These are phyloP conservation scores for Glareola pratincola DNA, from an alignment of 2,113 vertebrate species.

Conservation along the genomic window DNA sequence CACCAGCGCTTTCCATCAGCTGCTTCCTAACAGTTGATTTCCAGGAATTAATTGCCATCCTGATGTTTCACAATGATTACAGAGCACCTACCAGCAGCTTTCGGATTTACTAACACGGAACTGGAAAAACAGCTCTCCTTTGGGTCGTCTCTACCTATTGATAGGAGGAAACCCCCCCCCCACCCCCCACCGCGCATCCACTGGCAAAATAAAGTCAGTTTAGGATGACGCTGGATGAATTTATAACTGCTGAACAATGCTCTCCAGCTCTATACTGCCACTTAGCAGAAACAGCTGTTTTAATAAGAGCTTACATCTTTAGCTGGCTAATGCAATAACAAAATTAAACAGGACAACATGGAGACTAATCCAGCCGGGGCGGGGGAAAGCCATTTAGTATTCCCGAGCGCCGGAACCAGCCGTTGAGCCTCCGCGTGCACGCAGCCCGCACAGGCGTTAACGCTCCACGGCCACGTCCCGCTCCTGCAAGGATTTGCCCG, in stretches of 20 bases:
- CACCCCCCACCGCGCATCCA: no score
- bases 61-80: not conserved
- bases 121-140: not conserved
- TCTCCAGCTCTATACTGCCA: not conserved
- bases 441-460: not conserved
- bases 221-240: not conserved
- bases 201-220: not conserved
- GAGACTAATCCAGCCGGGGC: not conserved
- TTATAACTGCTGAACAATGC: not conserved
- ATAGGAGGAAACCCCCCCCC: not conserved
- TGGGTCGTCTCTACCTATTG: rapidly evolving
- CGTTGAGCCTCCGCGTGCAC: not conserved
- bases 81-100: not conserved
- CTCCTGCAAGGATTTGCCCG: not conserved
- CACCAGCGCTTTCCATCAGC: not conserved
- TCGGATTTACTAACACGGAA: not conserved
- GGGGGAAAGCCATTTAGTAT: not conserved
- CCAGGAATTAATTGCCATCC: not conserved
- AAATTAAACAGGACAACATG: slow-evolving; percentile 15
- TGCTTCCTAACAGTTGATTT: not conserved
- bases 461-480: not conserved
- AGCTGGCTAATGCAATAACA: not conserved
- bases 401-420: not conserved
- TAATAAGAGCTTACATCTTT: not conserved
- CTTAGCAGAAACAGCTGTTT: slow-evolving; percentile 9